Evolutionary conservation across 2,797 vertebrate genomes (phyloP).

Genomic region (Glyptemys insculpta): DNA sequence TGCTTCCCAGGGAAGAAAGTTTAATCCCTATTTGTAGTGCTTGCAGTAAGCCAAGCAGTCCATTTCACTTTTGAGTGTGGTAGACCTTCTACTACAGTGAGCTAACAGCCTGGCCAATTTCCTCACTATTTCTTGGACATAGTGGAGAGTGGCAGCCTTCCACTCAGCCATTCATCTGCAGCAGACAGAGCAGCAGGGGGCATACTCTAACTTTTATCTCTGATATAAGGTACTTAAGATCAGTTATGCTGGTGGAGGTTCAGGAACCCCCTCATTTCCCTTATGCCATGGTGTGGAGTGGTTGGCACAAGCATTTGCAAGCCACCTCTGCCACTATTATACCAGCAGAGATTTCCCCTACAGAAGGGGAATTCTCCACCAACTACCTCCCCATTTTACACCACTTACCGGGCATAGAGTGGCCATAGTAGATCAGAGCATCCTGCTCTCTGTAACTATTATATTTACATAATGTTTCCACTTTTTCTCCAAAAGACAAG

Average conservation of each 20-base stretch:
- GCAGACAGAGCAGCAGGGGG: neutral
- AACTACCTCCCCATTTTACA: neutral
- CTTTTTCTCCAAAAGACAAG: neutral
- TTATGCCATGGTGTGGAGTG: fast-evolving
- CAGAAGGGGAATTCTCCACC: neutral
- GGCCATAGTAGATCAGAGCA: neutral
- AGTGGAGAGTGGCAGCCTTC: neutral
- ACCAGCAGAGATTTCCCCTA: neutral
- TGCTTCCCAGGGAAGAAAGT: neutral
- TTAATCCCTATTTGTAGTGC: neutral
- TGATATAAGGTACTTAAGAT: neutral
- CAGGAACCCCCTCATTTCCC: neutral
- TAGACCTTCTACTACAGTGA: neutral
- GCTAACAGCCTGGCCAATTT: neutral
- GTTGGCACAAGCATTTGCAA: neutral
- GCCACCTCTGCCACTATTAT: neutral
- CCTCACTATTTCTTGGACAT: neutral
- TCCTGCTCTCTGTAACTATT: neutral
- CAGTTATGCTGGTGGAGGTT: neutral
- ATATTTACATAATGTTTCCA: neutral
- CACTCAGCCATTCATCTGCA: neutral
- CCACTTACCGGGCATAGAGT: neutral
- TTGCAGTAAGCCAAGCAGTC: neutral
- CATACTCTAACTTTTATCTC: neutral
- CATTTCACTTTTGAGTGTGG: no score